Evolutionary conservation across 2,888 invertebrate species (phyloP).

Genomic region (Ormyrus labotus): DNA sequence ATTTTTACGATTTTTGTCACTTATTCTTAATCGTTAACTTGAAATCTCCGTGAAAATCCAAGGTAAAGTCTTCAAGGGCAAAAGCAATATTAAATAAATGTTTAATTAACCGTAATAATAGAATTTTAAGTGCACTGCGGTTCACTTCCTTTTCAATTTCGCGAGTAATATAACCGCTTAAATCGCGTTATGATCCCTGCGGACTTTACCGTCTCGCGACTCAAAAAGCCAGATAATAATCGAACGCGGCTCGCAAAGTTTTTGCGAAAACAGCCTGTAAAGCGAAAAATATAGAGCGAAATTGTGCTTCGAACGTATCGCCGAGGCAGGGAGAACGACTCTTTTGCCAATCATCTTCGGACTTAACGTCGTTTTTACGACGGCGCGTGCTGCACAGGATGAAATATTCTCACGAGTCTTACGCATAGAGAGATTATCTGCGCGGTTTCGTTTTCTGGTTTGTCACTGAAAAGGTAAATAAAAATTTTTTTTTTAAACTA

Average conservation of each 20-base stretch:
- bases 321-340: constrained; percentile 8
- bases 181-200: not conserved
- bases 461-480: no score
- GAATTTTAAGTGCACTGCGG: not conserved
- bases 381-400: not conserved
- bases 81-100: not conserved
- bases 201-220: not conserved
- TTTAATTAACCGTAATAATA: not conserved
- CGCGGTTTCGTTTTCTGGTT: no score
- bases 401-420: no score
- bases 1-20: no score
- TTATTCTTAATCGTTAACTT: no score
- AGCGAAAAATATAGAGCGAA: constrained; percentile 8
- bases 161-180: not conserved
- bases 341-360: constrained; percentile 4
- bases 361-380: constrained; percentile 10
- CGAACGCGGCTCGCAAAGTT: not conserved
- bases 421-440: no score
- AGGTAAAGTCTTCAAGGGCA: not conserved
- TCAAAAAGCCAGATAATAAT: not conserved
- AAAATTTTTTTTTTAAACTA: no score
- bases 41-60: not conserved
- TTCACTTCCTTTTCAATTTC: not conserved
- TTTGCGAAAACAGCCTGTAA: not conserved
- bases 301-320: not conserved